These are phyloP conservation scores for Marmota monax DNA, from an alignment of 2,113 vertebrate genomes.

Conservation along the genomic window DNA sequence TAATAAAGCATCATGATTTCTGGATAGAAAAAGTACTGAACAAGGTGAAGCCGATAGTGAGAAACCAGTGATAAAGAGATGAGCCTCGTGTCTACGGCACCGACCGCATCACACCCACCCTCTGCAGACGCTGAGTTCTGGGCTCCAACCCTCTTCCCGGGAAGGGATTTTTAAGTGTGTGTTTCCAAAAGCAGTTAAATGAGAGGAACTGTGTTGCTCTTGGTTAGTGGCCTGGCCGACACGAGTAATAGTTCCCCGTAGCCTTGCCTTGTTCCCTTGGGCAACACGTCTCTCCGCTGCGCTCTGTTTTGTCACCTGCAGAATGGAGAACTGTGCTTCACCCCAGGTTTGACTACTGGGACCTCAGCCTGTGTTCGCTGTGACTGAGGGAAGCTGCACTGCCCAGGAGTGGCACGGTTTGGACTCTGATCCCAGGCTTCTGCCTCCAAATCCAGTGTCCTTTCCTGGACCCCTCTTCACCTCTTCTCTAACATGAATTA, in stretches of 20 bases:
- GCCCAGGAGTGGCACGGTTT: not conserved
- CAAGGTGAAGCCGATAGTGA: not conserved
- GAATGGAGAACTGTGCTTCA: not conserved
- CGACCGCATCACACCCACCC: not conserved
- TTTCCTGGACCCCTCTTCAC: slow-evolving; percentile 9
- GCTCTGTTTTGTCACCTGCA: not conserved
- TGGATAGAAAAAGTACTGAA: not conserved
- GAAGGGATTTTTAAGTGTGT: not conserved
- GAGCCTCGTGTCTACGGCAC: not conserved
- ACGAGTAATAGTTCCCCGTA: not conserved
- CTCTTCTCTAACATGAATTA: not conserved
- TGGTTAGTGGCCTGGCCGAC: not conserved
- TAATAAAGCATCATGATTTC: not conserved
- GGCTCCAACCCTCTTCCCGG: not conserved
- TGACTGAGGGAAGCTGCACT: not conserved
- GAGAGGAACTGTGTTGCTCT: not conserved
- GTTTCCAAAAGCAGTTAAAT: not conserved
- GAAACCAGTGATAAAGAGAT: not conserved
- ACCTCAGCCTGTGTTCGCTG: not conserved
- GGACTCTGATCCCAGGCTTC: not conserved
- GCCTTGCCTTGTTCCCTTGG: not conserved
- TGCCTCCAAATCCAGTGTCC: not conserved
- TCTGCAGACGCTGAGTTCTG: not conserved
- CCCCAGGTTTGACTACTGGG: not conserved
- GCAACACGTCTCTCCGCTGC: not conserved